Conservation (phyloP, 2,888 invertebrate species). For the Tetragnatha montana region DNA sequence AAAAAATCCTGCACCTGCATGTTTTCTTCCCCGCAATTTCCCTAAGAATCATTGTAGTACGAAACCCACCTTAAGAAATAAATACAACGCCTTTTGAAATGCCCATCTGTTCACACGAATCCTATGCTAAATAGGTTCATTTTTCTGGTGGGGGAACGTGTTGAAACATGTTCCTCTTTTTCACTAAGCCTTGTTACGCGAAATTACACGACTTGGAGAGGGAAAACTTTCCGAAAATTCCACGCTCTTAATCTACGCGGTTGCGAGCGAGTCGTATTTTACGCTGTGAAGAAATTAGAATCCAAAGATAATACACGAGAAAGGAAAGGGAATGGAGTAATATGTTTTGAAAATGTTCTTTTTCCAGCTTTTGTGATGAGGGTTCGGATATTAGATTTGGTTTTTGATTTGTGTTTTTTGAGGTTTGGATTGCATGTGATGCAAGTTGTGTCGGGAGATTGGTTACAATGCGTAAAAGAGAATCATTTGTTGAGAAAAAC, state of each 20-base stretch:
- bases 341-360: not conserved
- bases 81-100: not conserved
- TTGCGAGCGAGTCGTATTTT: not conserved
- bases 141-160: not conserved
- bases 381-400: not conserved
- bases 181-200: slow-evolving; percentile 4
- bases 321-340: not conserved
- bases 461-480: no score
- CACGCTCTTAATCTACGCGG: not conserved
- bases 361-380: not conserved
- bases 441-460: no score
- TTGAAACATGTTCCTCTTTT: not conserved
- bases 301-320: not conserved
- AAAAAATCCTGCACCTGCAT: not conserved
- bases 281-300: not conserved
- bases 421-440: not conserved
- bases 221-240: not conserved
- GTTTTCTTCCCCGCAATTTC: not conserved
- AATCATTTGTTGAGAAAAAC: no score
- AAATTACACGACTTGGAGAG: not conserved
- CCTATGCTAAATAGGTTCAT: slow-evolving; percentile 22
- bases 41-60: not conserved
- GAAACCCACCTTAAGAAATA: slow-evolving; percentile 3
- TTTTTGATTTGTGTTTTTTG: not conserved
- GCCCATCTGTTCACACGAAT: not conserved